Conservation (phyloP, 1,140 invertebrate genomes). For the Pseudomyrmex cubaensis region DNA sequence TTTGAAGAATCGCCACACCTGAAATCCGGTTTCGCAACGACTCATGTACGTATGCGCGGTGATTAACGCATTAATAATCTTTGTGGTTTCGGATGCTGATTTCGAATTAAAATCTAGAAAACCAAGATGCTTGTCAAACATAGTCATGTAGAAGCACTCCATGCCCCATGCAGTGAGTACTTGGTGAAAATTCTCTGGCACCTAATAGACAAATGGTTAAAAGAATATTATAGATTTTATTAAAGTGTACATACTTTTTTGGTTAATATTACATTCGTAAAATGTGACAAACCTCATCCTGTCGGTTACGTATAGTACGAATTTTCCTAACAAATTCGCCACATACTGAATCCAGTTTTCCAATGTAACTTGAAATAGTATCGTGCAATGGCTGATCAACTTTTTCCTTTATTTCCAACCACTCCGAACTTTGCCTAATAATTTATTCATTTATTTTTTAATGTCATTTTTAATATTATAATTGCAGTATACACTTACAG, state of each 20-base stretch:
- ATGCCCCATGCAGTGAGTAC: slow-evolving; percentile 89
- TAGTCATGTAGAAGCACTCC: slow-evolving; percentile 88
- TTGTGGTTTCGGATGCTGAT: slow-evolving; percentile 85
- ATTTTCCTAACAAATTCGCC: slow-evolving; percentile 84
- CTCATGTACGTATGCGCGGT: slow-evolving; percentile 87
- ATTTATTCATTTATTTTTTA: slow-evolving; percentile 17
- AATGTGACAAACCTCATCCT: slow-evolving; percentile 84
- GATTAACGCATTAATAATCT: slow-evolving; percentile 87
- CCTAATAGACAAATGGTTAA: slow-evolving; percentile 63
- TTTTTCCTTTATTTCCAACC: slow-evolving; percentile 85
- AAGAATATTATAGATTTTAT: slow-evolving; percentile 11
- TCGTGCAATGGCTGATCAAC: slow-evolving; percentile 84
- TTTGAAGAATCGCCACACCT: slow-evolving; percentile 89
- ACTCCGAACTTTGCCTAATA: slow-evolving; percentile 85
- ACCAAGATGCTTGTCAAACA: slow-evolving; percentile 87
- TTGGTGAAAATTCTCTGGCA: slow-evolving; percentile 86
- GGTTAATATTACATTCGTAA: not conserved
- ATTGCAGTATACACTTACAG: slow-evolving; percentile 83
- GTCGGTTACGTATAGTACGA: slow-evolving; percentile 85
- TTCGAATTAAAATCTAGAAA: slow-evolving; percentile 84
- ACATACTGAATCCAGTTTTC: slow-evolving; percentile 81
- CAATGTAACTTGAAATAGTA: slow-evolving; percentile 79
- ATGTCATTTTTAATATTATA: not conserved
- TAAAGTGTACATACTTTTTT: not conserved
- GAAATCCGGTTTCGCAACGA: slow-evolving; percentile 87